Conservation (phyloP, 2,888 invertebrate species). For the Protodeltote pygarga region DNA sequence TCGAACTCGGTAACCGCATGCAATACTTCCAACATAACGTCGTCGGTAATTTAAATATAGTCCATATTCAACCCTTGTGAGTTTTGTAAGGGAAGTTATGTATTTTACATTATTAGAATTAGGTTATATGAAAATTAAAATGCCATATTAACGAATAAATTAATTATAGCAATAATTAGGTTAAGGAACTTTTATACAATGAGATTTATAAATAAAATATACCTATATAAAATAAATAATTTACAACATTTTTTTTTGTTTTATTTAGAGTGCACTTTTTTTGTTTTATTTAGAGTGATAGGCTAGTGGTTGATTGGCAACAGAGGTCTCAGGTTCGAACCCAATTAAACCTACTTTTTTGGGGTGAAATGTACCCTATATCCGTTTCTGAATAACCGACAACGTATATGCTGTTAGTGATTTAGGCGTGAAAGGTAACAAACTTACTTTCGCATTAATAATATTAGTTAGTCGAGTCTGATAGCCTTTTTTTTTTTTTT, state of each 20-base stretch:
- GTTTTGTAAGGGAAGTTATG: slow-evolving; percentile 32
- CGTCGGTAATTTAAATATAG: slow-evolving; percentile 30
- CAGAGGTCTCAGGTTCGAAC: too few species aligned
- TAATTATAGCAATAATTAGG: slow-evolving; percentile 10
- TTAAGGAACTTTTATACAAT: slow-evolving; percentile 29
- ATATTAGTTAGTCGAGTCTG: too few species aligned
- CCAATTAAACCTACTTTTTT: too few species aligned
- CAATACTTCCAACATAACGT: slow-evolving; percentile 66
- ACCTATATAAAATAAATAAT: too few species aligned
- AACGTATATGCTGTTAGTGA: too few species aligned
- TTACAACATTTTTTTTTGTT: neutral
- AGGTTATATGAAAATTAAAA: neutral
- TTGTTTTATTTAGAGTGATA: neutral
- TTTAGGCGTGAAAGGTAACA: too few species aligned
- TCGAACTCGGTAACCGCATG: slow-evolving; percentile 62
- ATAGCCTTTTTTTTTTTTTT: too few species aligned
- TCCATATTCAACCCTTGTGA: slow-evolving; percentile 38
- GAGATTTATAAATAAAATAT: slow-evolving; percentile 9
- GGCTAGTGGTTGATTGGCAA: too few species aligned
- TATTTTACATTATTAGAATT: neutral
- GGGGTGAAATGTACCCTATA: too few species aligned
- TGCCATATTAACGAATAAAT: slow-evolving; percentile 16
- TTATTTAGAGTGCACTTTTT: neutral
- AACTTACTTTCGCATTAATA: too few species aligned
- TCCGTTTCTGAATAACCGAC: too few species aligned